These are phyloP conservation scores for Sipha maydis DNA, from an alignment of 2,888 invertebrate species.

Conservation along the genomic window DNA sequence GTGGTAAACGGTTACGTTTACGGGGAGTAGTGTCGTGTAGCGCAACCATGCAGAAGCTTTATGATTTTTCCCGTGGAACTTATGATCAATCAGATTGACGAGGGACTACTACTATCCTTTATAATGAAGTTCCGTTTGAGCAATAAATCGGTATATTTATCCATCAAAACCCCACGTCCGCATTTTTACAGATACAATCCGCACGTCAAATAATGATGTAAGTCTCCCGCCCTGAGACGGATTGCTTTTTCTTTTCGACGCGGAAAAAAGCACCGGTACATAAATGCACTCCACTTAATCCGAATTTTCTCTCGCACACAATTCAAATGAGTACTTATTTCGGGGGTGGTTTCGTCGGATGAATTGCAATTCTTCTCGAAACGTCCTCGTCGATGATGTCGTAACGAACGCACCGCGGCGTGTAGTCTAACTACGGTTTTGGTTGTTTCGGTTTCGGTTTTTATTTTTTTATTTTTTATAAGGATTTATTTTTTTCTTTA, in stretches of 20 bases:
- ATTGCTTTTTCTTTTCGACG: neutral
- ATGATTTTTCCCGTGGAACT: conserved; percentile 23
- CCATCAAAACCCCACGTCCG: conserved; percentile 9
- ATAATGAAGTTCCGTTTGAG: conserved; percentile 37
- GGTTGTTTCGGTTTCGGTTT: neutral
- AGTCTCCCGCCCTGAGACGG: neutral
- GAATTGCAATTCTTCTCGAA: conserved; percentile 14
- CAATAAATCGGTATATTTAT: conserved; percentile 26
- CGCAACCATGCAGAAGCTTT: neutral
- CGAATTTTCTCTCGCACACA: neutral
- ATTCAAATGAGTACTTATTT: neutral
- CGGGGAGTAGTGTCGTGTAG: neutral
- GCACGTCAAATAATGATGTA: conserved; percentile 23
- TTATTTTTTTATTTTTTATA: neutral
- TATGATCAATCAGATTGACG: conserved; percentile 46
- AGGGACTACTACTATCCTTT: neutral
- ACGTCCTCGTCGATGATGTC: neutral
- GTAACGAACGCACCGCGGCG: neutral
- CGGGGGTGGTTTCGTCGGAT: neutral
- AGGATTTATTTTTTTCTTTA: neutral
- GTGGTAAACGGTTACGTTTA: neutral
- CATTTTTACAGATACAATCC: conserved; percentile 1
- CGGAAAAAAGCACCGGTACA: neutral
- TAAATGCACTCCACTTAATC: neutral
- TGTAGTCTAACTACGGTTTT: neutral